These are phyloP conservation scores for Melanocharis versteri DNA, from an alignment of 2,113 vertebrate genomes.

Conservation along the genomic window DNA sequence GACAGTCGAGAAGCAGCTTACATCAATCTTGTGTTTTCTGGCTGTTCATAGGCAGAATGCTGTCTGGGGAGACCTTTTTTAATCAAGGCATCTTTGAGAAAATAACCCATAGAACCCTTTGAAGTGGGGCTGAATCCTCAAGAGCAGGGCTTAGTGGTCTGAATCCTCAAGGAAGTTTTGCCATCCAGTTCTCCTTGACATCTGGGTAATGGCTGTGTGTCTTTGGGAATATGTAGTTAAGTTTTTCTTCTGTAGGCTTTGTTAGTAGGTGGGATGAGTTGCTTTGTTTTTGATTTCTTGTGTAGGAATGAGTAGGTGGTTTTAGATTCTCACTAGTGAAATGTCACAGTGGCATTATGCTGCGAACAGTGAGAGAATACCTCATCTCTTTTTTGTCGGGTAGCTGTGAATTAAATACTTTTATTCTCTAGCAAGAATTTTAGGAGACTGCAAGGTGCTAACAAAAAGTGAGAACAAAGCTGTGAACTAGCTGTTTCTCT, in stretches of 20 bases:
- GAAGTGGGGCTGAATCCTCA: background rate
- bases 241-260: background rate
- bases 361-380: background rate
- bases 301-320: background rate
- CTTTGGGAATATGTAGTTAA: background rate
- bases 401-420: background rate
- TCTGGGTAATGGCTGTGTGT: background rate
- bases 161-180: background rate
- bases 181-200: background rate
- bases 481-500: conserved; percentile 20
- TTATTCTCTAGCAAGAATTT: background rate
- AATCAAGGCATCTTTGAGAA: background rate
- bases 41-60: background rate
- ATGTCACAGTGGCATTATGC: background rate
- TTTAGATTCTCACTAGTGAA: background rate
- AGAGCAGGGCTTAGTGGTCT: background rate
- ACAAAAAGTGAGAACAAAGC: conserved; percentile 9
- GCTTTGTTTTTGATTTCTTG: background rate
- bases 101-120: background rate
- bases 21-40: background rate
- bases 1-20: background rate
- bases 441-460: background rate
- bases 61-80: background rate
- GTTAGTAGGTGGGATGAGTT: background rate
- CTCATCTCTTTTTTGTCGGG: background rate